phyloP scores from a whole-genome alignment of 64 coral and sea anemone genomes.

The Cladopsammia gracilis region DNA sequence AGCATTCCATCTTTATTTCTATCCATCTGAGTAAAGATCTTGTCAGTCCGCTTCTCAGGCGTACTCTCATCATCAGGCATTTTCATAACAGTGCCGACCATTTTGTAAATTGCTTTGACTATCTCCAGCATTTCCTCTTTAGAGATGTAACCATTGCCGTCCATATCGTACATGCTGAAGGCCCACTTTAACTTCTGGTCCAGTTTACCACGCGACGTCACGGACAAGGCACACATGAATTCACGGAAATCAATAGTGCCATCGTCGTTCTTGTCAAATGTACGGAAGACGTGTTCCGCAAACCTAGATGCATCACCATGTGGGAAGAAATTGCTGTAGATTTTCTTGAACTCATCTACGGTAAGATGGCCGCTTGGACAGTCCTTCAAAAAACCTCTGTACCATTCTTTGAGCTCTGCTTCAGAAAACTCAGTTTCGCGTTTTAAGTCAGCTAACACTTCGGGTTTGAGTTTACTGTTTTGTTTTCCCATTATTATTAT shows the following conservation, averaged over 20 bases:
- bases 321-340: constrained; percentile 84
- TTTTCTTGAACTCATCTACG: constrained; percentile 83
- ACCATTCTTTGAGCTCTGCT: constrained; percentile 81
- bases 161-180: constrained; percentile 89
- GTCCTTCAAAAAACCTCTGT: constrained; percentile 83
- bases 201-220: constrained; percentile 78
- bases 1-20: constrained; percentile 73
- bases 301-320: constrained; percentile 87
- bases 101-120: constrained; percentile 77
- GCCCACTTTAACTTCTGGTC: constrained; percentile 88
- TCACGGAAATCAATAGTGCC: constrained; percentile 87
- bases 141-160: constrained; percentile 88
- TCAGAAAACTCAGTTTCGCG: constrained; percentile 69
- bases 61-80: constrained; percentile 82
- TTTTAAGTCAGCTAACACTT: constrained; percentile 72
- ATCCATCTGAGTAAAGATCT: constrained; percentile 81
- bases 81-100: constrained; percentile 82
- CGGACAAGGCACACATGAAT: constrained; percentile 80
- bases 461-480: constrained; percentile 86
- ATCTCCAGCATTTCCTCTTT: constrained; percentile 79
- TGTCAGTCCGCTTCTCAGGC: constrained; percentile 79
- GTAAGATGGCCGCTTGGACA: constrained; percentile 68
- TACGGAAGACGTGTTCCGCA: constrained; percentile 83
- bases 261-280: constrained; percentile 79
- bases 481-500: constrained; percentile 76